Percentiles rank a stretch among this genome's conserved stretches.
phyloP scores from a whole-genome alignment of 1,140 invertebrate genomes.

The Macrobrachium rosenbergii region DNA sequence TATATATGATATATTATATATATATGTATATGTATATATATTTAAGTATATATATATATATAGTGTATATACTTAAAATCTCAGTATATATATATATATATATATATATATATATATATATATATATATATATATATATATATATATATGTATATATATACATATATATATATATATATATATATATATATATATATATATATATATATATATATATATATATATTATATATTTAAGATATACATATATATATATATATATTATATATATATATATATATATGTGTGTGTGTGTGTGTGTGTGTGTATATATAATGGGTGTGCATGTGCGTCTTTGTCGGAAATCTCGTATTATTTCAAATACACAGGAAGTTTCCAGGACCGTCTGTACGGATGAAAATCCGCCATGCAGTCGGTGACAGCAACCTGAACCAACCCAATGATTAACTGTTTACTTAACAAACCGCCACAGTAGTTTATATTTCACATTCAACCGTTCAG shows the following conservation, averaged over 20 bases:
- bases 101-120: constrained; percentile 16
- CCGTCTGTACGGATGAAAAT: too few relatives aligned
- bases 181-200: constrained; percentile 15
- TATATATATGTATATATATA: constrained; percentile 8
- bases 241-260: constrained; percentile 5
- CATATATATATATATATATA: constrained; percentile 16
- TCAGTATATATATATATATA: neutral
- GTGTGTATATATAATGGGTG: neutral
- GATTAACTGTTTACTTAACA: too few relatives aligned
- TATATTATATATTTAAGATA: neutral
- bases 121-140: constrained; percentile 7
- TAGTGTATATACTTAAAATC: too few relatives aligned
- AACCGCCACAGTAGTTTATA: too few relatives aligned
- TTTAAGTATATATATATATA: constrained; percentile 1
- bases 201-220: constrained; percentile 11
- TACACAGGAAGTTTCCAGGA: too few relatives aligned
- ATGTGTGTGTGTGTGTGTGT: neutral
- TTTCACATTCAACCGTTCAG: too few relatives aligned
- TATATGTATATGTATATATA: neutral
- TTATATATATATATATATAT: constrained; percentile 9
- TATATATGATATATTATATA: neutral
- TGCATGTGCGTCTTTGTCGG: neutral
- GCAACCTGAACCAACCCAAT: too few relatives aligned
- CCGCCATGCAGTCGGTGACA: too few relatives aligned
- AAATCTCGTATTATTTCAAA: too few relatives aligned